Conservation (phyloP, 2,888 invertebrate genomes). For the Hymenopus coronatus region DNA sequence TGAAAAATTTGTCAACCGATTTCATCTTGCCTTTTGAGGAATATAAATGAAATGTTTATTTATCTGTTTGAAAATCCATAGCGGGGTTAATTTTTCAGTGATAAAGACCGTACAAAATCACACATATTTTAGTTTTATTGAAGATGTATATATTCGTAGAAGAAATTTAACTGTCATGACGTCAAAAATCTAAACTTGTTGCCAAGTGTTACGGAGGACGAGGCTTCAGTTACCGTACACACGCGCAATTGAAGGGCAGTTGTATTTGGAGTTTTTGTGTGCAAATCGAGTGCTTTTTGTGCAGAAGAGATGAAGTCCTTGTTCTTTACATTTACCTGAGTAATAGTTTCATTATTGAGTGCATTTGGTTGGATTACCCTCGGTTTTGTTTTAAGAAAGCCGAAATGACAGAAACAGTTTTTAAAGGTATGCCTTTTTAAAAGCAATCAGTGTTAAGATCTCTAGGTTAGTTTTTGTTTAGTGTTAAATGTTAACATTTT, state of each 20-base stretch:
- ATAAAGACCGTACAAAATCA: not conserved
- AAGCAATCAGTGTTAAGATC: not conserved
- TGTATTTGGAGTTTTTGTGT: not conserved
- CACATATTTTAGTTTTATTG: not conserved
- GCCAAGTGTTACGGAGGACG: slow-evolving; percentile 15
- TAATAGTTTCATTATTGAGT: not conserved
- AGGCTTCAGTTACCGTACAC: not conserved
- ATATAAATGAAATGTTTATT: not conserved
- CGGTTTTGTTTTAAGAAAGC: not conserved
- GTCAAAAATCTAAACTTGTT: slow-evolving; percentile 12
- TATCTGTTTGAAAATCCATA: not conserved
- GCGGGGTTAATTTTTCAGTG: not conserved
- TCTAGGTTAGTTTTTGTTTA: not conserved
- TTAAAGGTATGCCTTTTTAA: slow-evolving; percentile 19
- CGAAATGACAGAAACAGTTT: slow-evolving; percentile 24
- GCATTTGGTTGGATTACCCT: not conserved
- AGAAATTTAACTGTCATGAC: not conserved
- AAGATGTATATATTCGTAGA: not conserved
- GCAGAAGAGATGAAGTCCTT: not conserved
- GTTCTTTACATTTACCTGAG: not conserved
- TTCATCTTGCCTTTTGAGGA: not conserved
- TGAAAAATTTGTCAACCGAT: not conserved
- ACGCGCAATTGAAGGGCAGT: not conserved
- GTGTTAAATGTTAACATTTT: not conserved
- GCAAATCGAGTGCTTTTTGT: not conserved